Base-by-base conservation (phyloP, 2,888 invertebrate genomes). In the Oxycera nigricornis region DNA sequence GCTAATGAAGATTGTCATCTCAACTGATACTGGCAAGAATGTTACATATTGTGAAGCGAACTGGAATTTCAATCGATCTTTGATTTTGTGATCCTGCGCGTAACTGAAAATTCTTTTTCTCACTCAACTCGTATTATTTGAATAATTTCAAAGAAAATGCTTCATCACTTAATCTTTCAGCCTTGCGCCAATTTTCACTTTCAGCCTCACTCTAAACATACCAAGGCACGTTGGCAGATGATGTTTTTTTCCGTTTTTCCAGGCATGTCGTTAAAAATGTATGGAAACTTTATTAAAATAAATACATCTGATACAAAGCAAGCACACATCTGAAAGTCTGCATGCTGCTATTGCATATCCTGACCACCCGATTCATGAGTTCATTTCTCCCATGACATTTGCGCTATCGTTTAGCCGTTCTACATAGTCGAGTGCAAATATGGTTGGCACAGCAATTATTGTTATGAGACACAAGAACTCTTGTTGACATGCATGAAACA, bases 401-500 rank as follows among this genome's bases (percentile, higher is more conserved):
- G 65, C 65, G 26, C 65, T 65, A 65, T 39, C 65, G 65, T 41
- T 65, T 65, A 65, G 30, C 28, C 39, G 65, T 65, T 65, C 24
- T 22, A 61, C 61, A 41, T 41, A 46, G 68, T 70, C 24, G 31
- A 59, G 55, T 26, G 52, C 65, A 65, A 46, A 72, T 72, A 65
- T 74, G 72, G 74, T 72, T 72, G 65, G 72, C 65, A 74, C 65
- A 65, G 72, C 74, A 74, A 74, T 74, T 74, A 72, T 74, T 72
- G 74, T 62, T 41, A 41, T 26, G 65, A 30, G 41, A 22, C 65
- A 24, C 65, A 65, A 65, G 70, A 73, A 75, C 70, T 70, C 75
- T 73, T 75, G 75, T 75, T 75, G 75, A 75, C 75, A 75, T 75
- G 75, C 73, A 75, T 75, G 73, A 75, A 75, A 75, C 75, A 75